phyloP scores from a whole-genome alignment of 2,888 invertebrate genomes.

The Drosophila rubida region DNA sequence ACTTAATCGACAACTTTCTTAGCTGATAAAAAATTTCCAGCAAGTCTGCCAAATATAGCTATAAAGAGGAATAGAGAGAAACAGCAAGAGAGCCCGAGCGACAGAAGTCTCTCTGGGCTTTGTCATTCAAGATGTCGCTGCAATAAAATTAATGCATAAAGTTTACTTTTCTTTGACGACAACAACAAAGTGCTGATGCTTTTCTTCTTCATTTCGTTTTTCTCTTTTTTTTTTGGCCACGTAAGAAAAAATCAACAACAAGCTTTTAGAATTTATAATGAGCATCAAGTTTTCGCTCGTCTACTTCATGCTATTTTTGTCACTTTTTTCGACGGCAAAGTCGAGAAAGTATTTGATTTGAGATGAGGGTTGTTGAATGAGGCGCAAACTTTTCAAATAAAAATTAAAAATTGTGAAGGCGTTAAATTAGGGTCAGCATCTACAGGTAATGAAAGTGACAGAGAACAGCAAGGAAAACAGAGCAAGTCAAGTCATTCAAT shows the following conservation, averaged over 20 bases:
- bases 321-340: slow-evolving; percentile 32
- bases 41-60: slow-evolving; percentile 19
- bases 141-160: slow-evolving; percentile 81
- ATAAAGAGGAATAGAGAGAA: background rate
- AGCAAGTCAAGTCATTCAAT: slow-evolving; percentile 2
- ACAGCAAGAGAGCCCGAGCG: background rate
- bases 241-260: slow-evolving; percentile 16
- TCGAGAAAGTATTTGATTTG: slow-evolving; percentile 47
- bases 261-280: slow-evolving; percentile 74
- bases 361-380: slow-evolving; percentile 56
- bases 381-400: slow-evolving; percentile 77
- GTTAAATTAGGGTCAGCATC: slow-evolving; percentile 76
- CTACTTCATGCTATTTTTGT: slow-evolving; percentile 3
- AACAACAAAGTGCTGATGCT: slow-evolving; percentile 23
- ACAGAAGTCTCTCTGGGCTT: slow-evolving; percentile 36
- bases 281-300: slow-evolving; percentile 37
- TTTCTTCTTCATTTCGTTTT: background rate
- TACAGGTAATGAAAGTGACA: slow-evolving; percentile 36
- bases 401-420: slow-evolving; percentile 80
- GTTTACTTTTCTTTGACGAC: slow-evolving; percentile 48
- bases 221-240: background rate
- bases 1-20: slow-evolving; percentile 79
- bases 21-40: slow-evolving; percentile 50
- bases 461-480: background rate
- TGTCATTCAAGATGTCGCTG: slow-evolving; percentile 73